phyloP scores from a whole-genome alignment of 2,113 vertebrate species.

The Monarcha castaneiventris region DNA sequence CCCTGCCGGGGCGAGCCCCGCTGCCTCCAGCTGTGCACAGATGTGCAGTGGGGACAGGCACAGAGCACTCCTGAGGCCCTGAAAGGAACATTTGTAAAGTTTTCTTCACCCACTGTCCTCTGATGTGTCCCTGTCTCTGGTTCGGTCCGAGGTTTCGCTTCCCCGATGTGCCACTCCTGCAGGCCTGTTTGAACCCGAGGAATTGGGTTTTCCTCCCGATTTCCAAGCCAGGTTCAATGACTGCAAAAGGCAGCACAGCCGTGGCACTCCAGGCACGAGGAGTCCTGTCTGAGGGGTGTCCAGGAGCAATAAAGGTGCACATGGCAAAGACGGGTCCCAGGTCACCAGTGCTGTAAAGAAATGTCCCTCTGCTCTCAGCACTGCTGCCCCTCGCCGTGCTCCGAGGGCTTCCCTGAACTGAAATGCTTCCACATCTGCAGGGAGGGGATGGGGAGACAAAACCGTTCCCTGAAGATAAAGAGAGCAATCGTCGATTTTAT shows the following conservation, averaged over 20 bases:
- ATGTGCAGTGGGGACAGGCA: background rate
- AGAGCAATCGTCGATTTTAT: conserved; percentile 43
- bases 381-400: background rate
- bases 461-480: conserved; percentile 37
- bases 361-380: conserved; percentile 13
- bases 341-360: conserved; percentile 16
- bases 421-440: conserved; percentile 16
- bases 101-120: background rate
- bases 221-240: background rate
- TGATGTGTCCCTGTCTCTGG: background rate
- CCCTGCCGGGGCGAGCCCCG: accelerated
- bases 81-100: background rate
- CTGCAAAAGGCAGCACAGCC: background rate
- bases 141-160: background rate
- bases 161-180: background rate
- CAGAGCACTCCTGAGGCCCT: background rate
- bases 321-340: background rate
- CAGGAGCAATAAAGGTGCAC: background rate
- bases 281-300: background rate
- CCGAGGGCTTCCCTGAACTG: background rate
- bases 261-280: background rate
- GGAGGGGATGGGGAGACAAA: background rate
- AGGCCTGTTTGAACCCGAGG: background rate
- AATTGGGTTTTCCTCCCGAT: background rate
- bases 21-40: conserved; percentile 18